A percentile compares a stretch with the other conserved stretches of the same genome.
These are phyloP conservation scores for Thaleichthys pacificus DNA, from an alignment of 2,797 vertebrate genomes.

Conservation along the genomic window DNA sequence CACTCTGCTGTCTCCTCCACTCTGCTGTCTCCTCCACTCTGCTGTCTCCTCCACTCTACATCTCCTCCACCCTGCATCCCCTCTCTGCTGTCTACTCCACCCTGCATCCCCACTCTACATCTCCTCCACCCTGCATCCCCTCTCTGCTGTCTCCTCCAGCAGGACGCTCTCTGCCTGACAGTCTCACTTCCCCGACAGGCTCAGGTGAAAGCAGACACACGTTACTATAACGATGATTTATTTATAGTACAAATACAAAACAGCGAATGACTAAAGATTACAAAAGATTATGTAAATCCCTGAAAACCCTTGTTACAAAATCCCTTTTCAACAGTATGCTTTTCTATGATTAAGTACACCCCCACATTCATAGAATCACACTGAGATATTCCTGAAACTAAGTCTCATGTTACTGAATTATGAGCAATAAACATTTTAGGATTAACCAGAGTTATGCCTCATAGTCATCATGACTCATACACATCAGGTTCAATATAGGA, in stretches of 20 bases:
- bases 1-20: too few species aligned
- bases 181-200: too few species aligned
- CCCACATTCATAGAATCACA: slow-evolving; percentile 1
- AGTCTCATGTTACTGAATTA: slow-evolving; percentile 4
- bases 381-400: slow-evolving; percentile 11
- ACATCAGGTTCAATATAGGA: too few species aligned
- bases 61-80: background rate
- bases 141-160: background rate
- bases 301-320: background rate
- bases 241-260: slow-evolving; percentile 7
- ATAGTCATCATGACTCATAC: background rate
- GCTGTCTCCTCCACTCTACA: background rate
- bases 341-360: background rate
- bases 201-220: background rate
- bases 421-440: too few species aligned
- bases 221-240: slow-evolving; percentile 8
- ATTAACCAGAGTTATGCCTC: background rate
- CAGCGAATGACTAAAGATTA: slow-evolving; percentile 14
- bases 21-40: too few species aligned
- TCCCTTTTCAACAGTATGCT: slow-evolving; percentile 29
- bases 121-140: background rate
- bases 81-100: too few species aligned
- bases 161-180: background rate
- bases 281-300: background rate
- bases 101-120: background rate